Base-by-base conservation (phyloP, 2,797 vertebrate species). In the Rhadinocentrus ornatus region DNA sequence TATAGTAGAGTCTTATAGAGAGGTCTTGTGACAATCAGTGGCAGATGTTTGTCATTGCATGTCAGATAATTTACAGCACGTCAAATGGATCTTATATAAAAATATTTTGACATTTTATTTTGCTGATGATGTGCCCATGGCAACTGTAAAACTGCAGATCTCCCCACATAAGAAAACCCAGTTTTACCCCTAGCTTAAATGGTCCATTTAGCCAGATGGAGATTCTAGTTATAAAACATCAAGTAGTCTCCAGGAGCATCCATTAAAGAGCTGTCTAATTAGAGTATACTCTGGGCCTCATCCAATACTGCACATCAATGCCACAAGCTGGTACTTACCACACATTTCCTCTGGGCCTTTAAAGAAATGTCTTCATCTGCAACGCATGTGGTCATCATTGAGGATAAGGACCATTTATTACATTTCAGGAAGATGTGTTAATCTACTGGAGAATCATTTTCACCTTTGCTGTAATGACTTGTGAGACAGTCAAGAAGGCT, bases 391-490 rank as follows among this genome's bases (percentile, higher is more conserved):
- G 82, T 83, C 87, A 79, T 89, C 85, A 83, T 44, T 3, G 66
- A 86, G 65, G 80, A 73, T 80, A 77, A 87, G 85, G 71, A 83
- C 81, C 86, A 87, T 90, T 88, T 87, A 88, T 86, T 85, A 86
- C 63, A 62, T 86, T 81, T 76, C 74, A 76, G 34, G 50, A 87
- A 82, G 77, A 90, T 55, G 48, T 76, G 85, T 75, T 91, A 90
- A 90, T 91, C 71, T 88, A 75, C 78, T 73, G 60, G 72, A 82
- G 77, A 87, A 86, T 85, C 84, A 80, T 86, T 89, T 91, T 85
- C 87, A 87, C 82, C 82, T 89, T 87, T 88, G 63, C 69, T 52
- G 71, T 84, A 90, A 89, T 90, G 86, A 90, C 81, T 87, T 87
- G 77, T 80, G 80, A 83, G 78, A 86, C 75, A 68, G 79, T 81